A percentile compares a stretch with the other conserved stretches of the same genome.
phyloP scores from a whole-genome alignment of 30 jellyfish, hydroid and myxozoan genomes.

The Pseudorhiza aurosa region DNA sequence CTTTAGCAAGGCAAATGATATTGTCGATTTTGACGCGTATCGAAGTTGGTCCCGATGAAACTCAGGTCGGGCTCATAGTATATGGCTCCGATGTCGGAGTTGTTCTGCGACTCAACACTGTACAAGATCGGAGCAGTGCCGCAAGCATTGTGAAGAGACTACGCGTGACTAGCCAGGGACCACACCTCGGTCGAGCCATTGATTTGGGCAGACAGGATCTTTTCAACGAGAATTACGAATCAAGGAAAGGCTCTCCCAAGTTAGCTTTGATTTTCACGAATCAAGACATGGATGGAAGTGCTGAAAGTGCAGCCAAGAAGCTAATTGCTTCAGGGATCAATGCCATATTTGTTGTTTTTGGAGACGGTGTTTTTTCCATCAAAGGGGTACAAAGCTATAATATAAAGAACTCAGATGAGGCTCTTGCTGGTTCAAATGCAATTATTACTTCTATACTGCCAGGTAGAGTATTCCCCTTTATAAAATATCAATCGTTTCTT shows the following conservation, averaged over 20 bases:
- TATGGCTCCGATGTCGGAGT: slow-evolving; percentile 44
- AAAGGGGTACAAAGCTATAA: not conserved
- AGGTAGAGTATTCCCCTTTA: not conserved
- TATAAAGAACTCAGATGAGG: not conserved
- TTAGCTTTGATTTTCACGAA: not conserved
- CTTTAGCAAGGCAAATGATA: slow-evolving; percentile 17
- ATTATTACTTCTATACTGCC: not conserved
- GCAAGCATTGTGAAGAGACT: not conserved
- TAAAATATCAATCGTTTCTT: no score
- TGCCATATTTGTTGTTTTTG: not conserved
- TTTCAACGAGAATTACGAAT: slow-evolving; percentile 21
- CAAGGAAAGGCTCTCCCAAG: slow-evolving; percentile 27
- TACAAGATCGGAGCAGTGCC: slow-evolving; percentile 5
- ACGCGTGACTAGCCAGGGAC: slow-evolving; percentile 4
- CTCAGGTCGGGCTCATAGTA: slow-evolving; percentile 40
- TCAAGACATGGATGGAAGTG: not conserved
- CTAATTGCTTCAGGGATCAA: not conserved
- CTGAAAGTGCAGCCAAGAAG: not conserved
- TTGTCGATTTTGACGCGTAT: slow-evolving; percentile 10
- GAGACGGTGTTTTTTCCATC: not conserved
- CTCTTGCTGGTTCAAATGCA: not conserved
- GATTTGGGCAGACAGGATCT: not conserved
- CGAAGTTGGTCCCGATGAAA: slow-evolving; percentile 10
- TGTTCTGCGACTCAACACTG: not conserved
- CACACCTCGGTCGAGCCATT: slow-evolving; percentile 8